Base-by-base conservation (phyloP, 2,888 invertebrate species). In the Parascotia fuliginaria region DNA sequence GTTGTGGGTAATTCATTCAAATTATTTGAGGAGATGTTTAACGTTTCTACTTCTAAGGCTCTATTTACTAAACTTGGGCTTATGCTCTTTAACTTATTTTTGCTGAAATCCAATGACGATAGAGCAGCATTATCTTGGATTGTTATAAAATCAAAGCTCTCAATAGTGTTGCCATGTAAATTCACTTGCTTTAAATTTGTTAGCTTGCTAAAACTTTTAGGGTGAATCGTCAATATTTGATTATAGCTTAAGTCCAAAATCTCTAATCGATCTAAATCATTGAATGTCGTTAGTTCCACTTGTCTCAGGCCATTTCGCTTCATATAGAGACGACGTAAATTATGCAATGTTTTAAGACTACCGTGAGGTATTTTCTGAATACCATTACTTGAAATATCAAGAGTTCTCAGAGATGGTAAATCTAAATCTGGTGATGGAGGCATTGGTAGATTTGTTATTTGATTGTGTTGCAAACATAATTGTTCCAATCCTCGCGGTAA, bases 21-120 rank as follows among this genome's bases (percentile, higher is more conserved):
- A 46, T 94, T 94, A 80, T 98, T 98, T 51, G 96, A 94, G 0
- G 97, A 97, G 43, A 96, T 93, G 79, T 97, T 96, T 19, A 97
- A 82, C 60, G 94, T 93, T 83, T 96, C 95, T 36, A 97, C 90
- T 34, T 95, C 93, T 56, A 95, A 92, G 41, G 93, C 94, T 74
- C 92, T 91, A 16, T 94, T 93, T 33, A 96, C 93, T 12, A 94
- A 93, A 0, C 92, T 93, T 0, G 94, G 94, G 0, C 93, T 93
- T 54, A 97, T 93, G 69, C 94, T 95, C 31, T 94, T 94, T 33
- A 97, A 80, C 76, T 94, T 94, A 79, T 97, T 97, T 65, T 94
- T 93, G 60, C 96, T 96, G 14, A 97, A 86, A 79, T 97, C 96
- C 29, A 97, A 74, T 41, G 92, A 92, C 50, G 94, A 94, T 41